Evolutionary conservation across 2,888 invertebrate genomes (phyloP), one percentile per base, ranked within the genome.

Genomic region (Crepidodera aurea): DNA sequence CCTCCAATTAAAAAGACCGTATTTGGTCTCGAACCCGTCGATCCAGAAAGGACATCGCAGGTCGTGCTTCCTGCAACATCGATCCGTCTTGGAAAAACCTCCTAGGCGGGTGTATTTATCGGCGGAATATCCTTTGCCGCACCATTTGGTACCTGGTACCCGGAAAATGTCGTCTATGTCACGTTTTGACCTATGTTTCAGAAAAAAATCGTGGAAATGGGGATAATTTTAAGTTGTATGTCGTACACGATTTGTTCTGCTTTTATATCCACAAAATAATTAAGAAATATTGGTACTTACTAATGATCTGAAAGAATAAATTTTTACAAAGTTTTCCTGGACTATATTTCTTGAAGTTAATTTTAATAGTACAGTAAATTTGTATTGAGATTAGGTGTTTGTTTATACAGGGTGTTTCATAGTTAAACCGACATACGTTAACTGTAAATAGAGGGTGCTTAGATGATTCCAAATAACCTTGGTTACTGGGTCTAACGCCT

Each of bases 121-220:
- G 3, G 95, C 94, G 0, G 89, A 87, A 76, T 89, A 90, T 1
- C 96, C 96, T 72, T 91, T 90, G 18, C 96, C 96, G 81, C 96
- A 96, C 96, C 96, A 96, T 78, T 93, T 91, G 0, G 96, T 96
- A 48, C 95, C 95, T 0, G 95, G 95, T 46, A 93, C 89, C 66
- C 93, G 88, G 60, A 94, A 84, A 71, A 92, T 82, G 77, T 92
- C 91, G 78, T 83, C 79, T 67, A 85, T 76, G 65, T 82, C 83
- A 25, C 86, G 81, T 69, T 82, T 84, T 59, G 78, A 77, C 76
- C 84, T 83, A n/a, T n/a, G 73, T 19, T 5, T 19, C 46, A 18
- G 27, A 48, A 57, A 4, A 37, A 34, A 42, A 46, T 12, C 29
- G 27, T 16, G 1, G 15, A 19, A 19, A n/a, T 32, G 18, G 12